These are phyloP conservation scores for Pogoniulus pusillus DNA, from an alignment of 2,797 vertebrate genomes.

Conservation along the genomic window DNA sequence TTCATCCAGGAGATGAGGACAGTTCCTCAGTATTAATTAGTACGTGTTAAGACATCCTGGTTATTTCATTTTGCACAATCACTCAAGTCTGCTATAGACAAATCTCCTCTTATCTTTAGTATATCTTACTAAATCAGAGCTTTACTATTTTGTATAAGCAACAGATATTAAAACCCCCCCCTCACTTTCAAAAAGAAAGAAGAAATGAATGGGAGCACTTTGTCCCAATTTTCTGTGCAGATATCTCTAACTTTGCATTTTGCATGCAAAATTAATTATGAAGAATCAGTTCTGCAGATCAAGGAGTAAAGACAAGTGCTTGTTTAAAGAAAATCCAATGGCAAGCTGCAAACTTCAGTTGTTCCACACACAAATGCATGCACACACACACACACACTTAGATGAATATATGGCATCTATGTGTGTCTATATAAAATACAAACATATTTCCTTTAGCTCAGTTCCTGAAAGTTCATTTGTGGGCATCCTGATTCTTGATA, in stretches of 20 bases:
- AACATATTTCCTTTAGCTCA: conserved; percentile 13
- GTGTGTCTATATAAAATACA: not conserved
- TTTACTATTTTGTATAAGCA: not conserved
- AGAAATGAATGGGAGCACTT: not conserved
- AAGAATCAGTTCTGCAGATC: not conserved
- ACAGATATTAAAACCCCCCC: not conserved
- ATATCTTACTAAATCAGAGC: not conserved
- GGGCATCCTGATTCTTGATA: conserved; percentile 51
- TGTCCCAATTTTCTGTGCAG: not conserved
- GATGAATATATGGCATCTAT: not conserved
- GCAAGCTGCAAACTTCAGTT: not conserved
- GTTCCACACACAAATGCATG: not conserved
- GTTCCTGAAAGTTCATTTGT: conserved; percentile 36
- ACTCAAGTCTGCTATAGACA: not conserved
- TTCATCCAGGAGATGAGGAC: not conserved
- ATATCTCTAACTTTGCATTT: not conserved
- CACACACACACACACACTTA: not conserved
- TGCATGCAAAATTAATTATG: not conserved
- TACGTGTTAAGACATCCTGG: not conserved
- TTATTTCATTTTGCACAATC: not conserved
- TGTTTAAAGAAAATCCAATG: not conserved
- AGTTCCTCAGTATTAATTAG: not conserved
- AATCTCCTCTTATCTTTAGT: not conserved
- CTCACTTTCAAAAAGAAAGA: too few species aligned
- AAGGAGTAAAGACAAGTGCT: not conserved